Base-by-base conservation (phyloP, 2,888 invertebrate genomes). In the Cremastinae sp. region DNA sequence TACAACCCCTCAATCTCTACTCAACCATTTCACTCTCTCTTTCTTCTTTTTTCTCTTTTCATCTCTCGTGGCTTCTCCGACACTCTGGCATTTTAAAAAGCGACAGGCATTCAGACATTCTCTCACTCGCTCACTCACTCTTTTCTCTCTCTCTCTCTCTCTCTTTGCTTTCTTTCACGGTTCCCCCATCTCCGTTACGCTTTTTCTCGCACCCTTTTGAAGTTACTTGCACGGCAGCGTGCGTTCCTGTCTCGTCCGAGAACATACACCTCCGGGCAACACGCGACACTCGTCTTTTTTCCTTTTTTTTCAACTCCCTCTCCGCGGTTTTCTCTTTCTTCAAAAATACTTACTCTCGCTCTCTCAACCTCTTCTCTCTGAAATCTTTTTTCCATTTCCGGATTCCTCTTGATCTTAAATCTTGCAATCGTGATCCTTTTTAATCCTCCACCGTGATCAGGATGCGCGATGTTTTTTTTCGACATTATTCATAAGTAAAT, bases 61-160 rank as follows among this genome's bases (percentile, higher is more conserved):
- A 5, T 58, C 37, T 49, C 20, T n/a, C 45, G 37, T 35, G 55
- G 49, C 12, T 43, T 58, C 49, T 39, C 16, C 59, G 69, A 56
- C 58, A 72, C 68, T 68, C 75, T 14, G 64, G 75, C 56, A 76
- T 76, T 76, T 76, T 72, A 72, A 72, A 76, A 76, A 58, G 72
- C 66, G 62, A 72, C 72, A 53, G 62, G 75, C 72, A 76, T 76
- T 76, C 75, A 76, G 72, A 76, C 72, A 76, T 72, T 39, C 72
- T 76, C 47, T 20, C 58, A 61, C 45, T 64, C 53, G 39, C 72
- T 76, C 47, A 18, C 58, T 62, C 45, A 58, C 53, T 51, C 28
- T 28, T 2, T 5, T 28, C 5, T 71, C 62, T 41, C 20, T 56
- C 49, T n/a, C n/a, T 39, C 72, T 76, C 47, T 20, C 58, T 62